phyloP scores from a whole-genome alignment of 2,888 invertebrate species.

The Maniola hyperantus region DNA sequence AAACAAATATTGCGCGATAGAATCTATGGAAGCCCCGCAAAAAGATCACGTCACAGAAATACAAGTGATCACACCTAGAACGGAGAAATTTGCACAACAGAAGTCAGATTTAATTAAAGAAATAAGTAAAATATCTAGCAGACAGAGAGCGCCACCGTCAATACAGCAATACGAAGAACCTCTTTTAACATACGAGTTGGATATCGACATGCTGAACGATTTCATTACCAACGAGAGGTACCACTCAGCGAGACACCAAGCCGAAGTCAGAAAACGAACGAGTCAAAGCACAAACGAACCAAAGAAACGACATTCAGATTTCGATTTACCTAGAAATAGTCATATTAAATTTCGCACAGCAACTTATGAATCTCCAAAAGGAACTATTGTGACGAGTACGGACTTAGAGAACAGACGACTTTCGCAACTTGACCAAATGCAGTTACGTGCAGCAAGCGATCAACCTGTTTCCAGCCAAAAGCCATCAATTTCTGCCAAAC shows the following conservation, averaged over 20 bases:
- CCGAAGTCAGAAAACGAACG: conserved; percentile 67
- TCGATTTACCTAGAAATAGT: conserved; percentile 78
- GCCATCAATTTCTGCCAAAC: conserved; percentile 70
- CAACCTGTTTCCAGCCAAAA: conserved; percentile 54
- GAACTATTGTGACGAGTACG: conserved; percentile 80
- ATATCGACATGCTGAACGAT: conserved; percentile 73
- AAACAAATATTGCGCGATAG: conserved; percentile 58
- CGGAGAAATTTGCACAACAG: conserved; percentile 59
- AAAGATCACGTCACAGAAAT: conserved; percentile 88
- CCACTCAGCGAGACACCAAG: conserved; percentile 69
- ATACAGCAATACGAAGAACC: conserved; percentile 56
- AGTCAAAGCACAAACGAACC: conserved; percentile 62
- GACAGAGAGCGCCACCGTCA: conserved; percentile 62
- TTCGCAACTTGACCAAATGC: conserved; percentile 80
- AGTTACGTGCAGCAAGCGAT: conserved; percentile 58
- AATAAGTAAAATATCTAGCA: conserved; percentile 59
- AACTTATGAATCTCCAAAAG: conserved; percentile 83
- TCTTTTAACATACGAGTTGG: conserved; percentile 68
- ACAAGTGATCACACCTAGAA: conserved; percentile 84
- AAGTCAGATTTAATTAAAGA: conserved; percentile 57
- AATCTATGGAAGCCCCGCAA: conserved; percentile 49
- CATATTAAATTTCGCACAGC: conserved; percentile 85
- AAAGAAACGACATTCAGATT: conserved; percentile 79
- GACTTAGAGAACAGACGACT: conserved; percentile 80
- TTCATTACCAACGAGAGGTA: conserved; percentile 75